Conservation (phyloP, 37 sponge, comb jelly and placozoan genomes). For the Oopsacas minuta region DNA sequence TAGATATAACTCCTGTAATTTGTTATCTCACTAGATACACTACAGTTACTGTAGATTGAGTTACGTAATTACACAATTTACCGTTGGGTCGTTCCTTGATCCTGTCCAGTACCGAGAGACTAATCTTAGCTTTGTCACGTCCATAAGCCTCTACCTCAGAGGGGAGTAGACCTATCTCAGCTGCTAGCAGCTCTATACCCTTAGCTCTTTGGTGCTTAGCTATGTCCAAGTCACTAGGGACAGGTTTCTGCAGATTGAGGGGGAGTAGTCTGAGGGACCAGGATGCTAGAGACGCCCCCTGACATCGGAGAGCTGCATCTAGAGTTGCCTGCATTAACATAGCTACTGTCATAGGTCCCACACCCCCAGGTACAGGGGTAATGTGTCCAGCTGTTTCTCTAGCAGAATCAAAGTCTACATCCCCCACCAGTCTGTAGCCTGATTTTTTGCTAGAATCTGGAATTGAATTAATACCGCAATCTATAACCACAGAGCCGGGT, state of each 20-base stretch:
- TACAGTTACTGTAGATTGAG: not conserved
- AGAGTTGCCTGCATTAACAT: conserved; percentile 89
- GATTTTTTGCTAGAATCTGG: conserved; percentile 71
- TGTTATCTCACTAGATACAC: not conserved
- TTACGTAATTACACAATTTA: conserved; percentile 24
- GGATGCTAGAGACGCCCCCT: not conserved
- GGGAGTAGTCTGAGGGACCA: conserved; percentile 71
- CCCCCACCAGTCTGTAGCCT: conserved; percentile 74
- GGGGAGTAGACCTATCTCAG: conserved; percentile 62
- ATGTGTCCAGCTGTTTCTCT: conserved; percentile 68
- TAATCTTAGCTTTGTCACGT: conserved; percentile 71
- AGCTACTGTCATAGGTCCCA: conserved; percentile 99
- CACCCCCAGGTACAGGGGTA: conserved; percentile 96
- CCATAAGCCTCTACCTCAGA: conserved; percentile 86
- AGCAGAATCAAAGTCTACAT: conserved; percentile 65
- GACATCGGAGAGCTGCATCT: conserved; percentile 29
- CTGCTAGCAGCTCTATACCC: conserved; percentile 48
- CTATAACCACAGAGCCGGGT: conserved; percentile 90
- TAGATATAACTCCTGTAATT: no score
- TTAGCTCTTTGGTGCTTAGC: conserved; percentile 79
- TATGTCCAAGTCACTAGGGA: conserved; percentile 65
- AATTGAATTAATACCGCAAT: conserved; percentile 85
- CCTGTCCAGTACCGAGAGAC: conserved; percentile 56
- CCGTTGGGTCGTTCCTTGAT: conserved; percentile 56
- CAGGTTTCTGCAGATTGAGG: conserved; percentile 51